These are phyloP conservation scores for Lasioglossum marginatum DNA, from an alignment of 2,888 invertebrate species.

Conservation along the genomic window DNA sequence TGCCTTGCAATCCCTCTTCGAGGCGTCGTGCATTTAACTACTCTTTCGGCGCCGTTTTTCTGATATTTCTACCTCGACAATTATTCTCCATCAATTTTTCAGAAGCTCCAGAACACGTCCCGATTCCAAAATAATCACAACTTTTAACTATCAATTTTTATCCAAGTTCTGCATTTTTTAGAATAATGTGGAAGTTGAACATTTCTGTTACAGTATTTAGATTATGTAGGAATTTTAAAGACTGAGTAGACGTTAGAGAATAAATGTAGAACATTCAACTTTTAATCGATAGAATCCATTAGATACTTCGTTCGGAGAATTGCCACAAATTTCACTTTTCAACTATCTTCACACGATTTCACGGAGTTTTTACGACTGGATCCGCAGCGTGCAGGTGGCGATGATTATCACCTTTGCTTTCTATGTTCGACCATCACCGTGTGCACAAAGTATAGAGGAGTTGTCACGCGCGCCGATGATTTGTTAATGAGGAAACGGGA, in stretches of 20 bases:
- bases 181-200: not conserved
- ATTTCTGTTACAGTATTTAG: not conserved
- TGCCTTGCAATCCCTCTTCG: conserved; percentile 47
- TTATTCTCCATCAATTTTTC: not conserved
- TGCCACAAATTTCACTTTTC: conserved; percentile 1
- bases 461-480: conserved; percentile 57
- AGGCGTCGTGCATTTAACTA: conserved; percentile 56
- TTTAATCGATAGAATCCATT: not conserved
- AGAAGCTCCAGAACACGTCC: not conserved
- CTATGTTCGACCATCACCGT: not conserved
- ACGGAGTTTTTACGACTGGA: not conserved
- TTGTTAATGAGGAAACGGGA: conserved; percentile 58
- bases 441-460: conserved; percentile 25
- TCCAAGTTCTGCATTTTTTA: not conserved
- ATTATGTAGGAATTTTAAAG: not conserved
- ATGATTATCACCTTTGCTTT: not conserved
- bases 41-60: conserved; percentile 15
- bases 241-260: not conserved
- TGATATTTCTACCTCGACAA: conserved; percentile 8
- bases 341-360: not conserved
- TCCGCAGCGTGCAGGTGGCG: not conserved
- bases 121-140: not conserved
- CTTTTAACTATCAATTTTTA: not conserved
- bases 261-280: not conserved
- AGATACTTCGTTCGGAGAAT: not conserved